A percentile compares a stretch with the other conserved stretches of the same genome.
Conservation (phyloP, 2,888 invertebrate species). For the Tholera decimalis region DNA sequence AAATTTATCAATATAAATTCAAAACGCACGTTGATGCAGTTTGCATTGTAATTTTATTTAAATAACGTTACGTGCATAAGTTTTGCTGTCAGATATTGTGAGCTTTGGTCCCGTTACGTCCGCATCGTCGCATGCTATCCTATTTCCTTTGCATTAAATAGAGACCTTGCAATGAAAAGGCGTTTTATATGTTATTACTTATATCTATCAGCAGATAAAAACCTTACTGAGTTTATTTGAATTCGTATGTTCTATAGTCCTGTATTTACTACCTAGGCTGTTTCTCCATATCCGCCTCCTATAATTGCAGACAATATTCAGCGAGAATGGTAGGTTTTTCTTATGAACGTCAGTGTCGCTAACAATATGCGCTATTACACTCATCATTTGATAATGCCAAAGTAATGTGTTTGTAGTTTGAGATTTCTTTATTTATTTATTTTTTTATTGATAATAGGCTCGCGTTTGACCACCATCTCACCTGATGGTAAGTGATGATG, state of each 20-base stretch:
- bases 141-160: constrained; percentile 72
- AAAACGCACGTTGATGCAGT: constrained; percentile 23
- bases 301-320: constrained; percentile 4
- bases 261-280: too few relatives aligned
- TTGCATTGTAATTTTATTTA: constrained; percentile 48
- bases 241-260: too few relatives aligned
- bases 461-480: too few relatives aligned
- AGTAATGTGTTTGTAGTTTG: constrained; percentile 53
- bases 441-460: too few relatives aligned
- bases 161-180: constrained; percentile 24
- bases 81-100: constrained; percentile 34
- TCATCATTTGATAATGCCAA: constrained; percentile 51
- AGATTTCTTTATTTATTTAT: constrained; percentile 25
- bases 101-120: constrained; percentile 71
- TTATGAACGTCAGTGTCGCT: constrained; percentile 30
- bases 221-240: background rate
- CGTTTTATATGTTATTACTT: constrained; percentile 4
- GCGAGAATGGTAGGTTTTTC: constrained; percentile 11
- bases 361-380: constrained; percentile 30
- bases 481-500: too few relatives aligned
- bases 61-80: constrained; percentile 39
- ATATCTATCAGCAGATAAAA: background rate
- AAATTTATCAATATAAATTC: constrained; percentile 30
- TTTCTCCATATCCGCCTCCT: too few relatives aligned
- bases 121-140: constrained; percentile 61